Evolutionary conservation across 2,797 vertebrate species (phyloP), one percentile per base, ranked within the genome.

Genomic region (Sebastes wilsoni): DNA sequence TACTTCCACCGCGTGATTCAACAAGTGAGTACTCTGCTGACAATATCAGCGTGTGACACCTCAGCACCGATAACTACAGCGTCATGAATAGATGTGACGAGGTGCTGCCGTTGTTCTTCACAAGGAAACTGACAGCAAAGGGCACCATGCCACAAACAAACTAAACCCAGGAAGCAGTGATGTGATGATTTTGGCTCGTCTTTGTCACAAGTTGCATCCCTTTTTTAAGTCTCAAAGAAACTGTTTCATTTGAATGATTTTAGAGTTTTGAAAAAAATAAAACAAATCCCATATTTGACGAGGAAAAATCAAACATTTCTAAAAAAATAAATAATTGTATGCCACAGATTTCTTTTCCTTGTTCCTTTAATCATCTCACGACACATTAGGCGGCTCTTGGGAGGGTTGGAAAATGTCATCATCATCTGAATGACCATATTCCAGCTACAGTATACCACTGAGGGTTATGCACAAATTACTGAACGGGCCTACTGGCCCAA

Each of bases 61-160:
- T 89, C 83, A 0, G 36, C 56, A 3, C 49, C 55, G 91, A 92
- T 86, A 86, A 79, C 36, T 10, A 0, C 66, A 46, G 87, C 79
- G 34, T 78, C 13, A 74, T 32, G 72, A 82, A 84, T 52, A 83
- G 70, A 82, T 12, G 30, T 30, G 68, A 87, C 65, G 2, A 77
- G 69, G 72, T 75, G 86, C 79, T 12, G 4, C 61, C 22, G 0
- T 3, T 38, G 69, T n/a, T 65, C 52, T 6, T 52, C 66, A 49
- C 1, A 5, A 64, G 75, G 1, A 22, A 59, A 14, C 42, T 79
- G 84, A 82, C 81, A 79, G 85, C 3, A 46, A 73, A 83, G 77
- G 81, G 73, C 86, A 72, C 4, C 65, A 36, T 1, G 18, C 46
- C 71, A 70, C 16, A 46, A 25, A 25, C 0, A 49, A 7, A 56